phyloP scores from a whole-genome alignment of 1,140 invertebrate species.

The Scaptomyza hsui region DNA sequence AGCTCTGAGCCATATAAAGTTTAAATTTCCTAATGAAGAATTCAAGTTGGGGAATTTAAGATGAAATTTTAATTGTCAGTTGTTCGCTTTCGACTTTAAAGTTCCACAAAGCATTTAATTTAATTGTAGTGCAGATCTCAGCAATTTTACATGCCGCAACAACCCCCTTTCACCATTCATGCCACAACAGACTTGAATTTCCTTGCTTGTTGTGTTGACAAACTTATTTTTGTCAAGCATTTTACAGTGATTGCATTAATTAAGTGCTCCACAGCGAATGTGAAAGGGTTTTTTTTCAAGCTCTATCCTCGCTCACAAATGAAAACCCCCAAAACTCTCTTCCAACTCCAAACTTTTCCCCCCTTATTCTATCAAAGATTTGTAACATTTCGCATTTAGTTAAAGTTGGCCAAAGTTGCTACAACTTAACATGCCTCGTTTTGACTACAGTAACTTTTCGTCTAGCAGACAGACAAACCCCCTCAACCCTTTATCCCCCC shows the following conservation, averaged over 20 bases:
- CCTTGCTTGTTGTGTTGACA: constrained; percentile 22
- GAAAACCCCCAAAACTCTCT: background rate
- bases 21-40: background rate
- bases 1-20: background rate
- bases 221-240: constrained; percentile 54
- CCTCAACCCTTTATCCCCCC: background rate
- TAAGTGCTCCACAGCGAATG: constrained; percentile 41
- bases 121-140: constrained; percentile 16
- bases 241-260: constrained; percentile 57
- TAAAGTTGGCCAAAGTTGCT: constrained; percentile 59
- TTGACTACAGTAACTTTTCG: constrained; percentile 58
- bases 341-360: background rate
- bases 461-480: constrained; percentile 4
- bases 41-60: background rate
- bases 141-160: background rate
- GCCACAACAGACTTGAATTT: no score
- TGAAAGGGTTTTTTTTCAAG: constrained; percentile 16
- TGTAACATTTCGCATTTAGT: constrained; percentile 33
- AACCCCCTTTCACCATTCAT: no score
- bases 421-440: constrained; percentile 66
- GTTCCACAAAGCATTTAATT: background rate
- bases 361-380: constrained; percentile 39
- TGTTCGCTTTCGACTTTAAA: background rate
- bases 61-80: background rate
- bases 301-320: background rate